Evolutionary conservation across 2,113 vertebrate genomes (phyloP).

Genomic region (Ginglymostoma cirratum): DNA sequence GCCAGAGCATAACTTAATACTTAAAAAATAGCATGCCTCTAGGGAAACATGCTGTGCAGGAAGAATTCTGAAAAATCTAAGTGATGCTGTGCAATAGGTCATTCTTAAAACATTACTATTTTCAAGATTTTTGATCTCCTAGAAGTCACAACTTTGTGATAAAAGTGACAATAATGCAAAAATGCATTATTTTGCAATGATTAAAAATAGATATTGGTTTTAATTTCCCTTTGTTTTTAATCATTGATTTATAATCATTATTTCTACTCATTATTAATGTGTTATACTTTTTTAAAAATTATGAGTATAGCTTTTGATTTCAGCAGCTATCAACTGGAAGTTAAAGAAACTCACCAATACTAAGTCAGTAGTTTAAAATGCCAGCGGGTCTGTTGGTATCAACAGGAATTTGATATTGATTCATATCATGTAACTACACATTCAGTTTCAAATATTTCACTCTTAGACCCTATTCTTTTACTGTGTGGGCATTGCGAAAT

Average conservation of each 20-base stretch:
- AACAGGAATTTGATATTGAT: not conserved
- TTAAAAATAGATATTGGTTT: not conserved
- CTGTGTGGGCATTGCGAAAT: not conserved
- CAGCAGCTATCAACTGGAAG: not conserved
- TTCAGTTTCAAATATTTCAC: not conserved
- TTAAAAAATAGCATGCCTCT: not conserved
- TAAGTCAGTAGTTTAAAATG: not conserved
- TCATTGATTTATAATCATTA: not conserved
- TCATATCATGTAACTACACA: not conserved
- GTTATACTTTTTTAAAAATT: not conserved
- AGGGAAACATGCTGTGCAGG: not conserved
- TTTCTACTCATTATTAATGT: not conserved
- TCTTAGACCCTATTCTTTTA: not conserved
- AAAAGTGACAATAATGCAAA: no score
- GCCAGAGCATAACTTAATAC: not conserved
- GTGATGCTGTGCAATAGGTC: not conserved
- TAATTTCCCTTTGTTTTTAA: not conserved
- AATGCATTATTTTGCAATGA: not conserved
- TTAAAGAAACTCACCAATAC: not conserved
- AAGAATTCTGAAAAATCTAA: not conserved
- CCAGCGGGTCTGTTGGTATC: not conserved
- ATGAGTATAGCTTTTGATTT: not conserved
- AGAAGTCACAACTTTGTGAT: not conserved
- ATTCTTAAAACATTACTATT: not conserved
- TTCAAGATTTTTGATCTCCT: not conserved